Conservation (phyloP, 2,888 invertebrate genomes). For the Ceraclea dissimilis region DNA sequence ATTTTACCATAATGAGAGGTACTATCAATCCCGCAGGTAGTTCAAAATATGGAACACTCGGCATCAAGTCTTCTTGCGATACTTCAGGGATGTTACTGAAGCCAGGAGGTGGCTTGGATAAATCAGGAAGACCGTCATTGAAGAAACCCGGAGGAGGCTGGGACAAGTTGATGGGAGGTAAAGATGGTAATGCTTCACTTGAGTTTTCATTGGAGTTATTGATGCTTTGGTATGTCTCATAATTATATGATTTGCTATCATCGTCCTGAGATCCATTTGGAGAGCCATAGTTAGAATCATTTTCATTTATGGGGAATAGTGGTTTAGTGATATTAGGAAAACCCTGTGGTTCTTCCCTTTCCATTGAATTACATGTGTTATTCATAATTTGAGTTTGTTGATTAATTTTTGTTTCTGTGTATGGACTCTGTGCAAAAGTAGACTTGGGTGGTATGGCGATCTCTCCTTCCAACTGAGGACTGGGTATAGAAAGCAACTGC, state of each 20-base stretch:
- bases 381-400: conserved; percentile 35
- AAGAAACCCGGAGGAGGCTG: conserved; percentile 44
- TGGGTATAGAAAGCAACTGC: conserved; percentile 50
- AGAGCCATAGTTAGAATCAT: conserved; percentile 24
- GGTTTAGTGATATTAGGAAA: conserved; percentile 29
- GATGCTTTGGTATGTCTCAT: conserved; percentile 33
- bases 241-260: conserved; percentile 41
- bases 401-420: conserved; percentile 23
- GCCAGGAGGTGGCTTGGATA: conserved; percentile 82
- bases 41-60: conserved; percentile 92
- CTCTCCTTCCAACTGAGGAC: conserved; percentile 35
- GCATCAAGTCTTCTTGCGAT: conserved; percentile 67
- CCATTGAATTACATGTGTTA: conserved; percentile 23
- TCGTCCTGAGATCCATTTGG: conserved; percentile 36
- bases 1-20: conserved; percentile 78
- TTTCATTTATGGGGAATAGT: conserved; percentile 32
- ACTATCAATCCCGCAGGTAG: conserved; percentile 97
- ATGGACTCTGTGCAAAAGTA: conserved; percentile 15
- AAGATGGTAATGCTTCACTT: conserved; percentile 30
- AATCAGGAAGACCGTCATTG: conserved; percentile 60
- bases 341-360: conserved; percentile 35
- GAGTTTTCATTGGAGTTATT: conserved; percentile 20
- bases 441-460: conserved; percentile 23
- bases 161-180: conserved; percentile 39
- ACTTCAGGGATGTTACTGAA: conserved; percentile 50